Evolutionary conservation across 1,140 invertebrate genomes (phyloP).

Genomic region (Cotesia glomerata): DNA sequence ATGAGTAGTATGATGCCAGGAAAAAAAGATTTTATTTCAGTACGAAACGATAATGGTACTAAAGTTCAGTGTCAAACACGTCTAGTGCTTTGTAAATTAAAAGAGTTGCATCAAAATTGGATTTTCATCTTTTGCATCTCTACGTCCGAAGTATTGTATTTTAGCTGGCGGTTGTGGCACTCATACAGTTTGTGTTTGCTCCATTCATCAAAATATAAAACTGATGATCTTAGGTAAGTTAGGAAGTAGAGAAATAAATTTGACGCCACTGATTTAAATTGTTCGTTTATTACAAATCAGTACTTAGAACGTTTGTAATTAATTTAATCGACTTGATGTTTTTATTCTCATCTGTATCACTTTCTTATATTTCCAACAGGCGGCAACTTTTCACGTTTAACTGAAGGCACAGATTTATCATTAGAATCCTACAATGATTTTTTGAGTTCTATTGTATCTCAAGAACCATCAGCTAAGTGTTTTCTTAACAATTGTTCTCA

Average conservation of each 20-base stretch:
- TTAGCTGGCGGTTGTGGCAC: slow-evolving; percentile 34
- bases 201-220: slow-evolving; percentile 40
- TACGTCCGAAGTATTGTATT: slow-evolving; percentile 38
- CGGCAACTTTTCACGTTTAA: background rate
- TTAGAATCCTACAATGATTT: background rate
- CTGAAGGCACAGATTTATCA: background rate
- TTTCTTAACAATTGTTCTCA: slow-evolving; percentile 17
- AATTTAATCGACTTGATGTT: too few species aligned
- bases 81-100: slow-evolving; percentile 30
- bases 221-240: slow-evolving; percentile 32
- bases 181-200: slow-evolving; percentile 39
- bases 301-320: too few species aligned
- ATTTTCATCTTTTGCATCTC: slow-evolving; percentile 35
- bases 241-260: too few species aligned
- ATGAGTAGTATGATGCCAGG: slow-evolving; percentile 27
- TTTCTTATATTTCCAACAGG: too few species aligned
- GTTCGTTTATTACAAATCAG: too few species aligned
- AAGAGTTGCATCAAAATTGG: slow-evolving; percentile 33
- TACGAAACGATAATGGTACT: slow-evolving; percentile 27
- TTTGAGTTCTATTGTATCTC: slow-evolving; percentile 6
- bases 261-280: too few species aligned
- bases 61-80: slow-evolving; percentile 29
- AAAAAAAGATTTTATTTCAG: slow-evolving; percentile 33
- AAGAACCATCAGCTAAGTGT: slow-evolving; percentile 6
- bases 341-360: too few species aligned